Evolutionary conservation across 1,140 invertebrate species (phyloP), one percentile per base, ranked within the genome.

Genomic region (Acromyrmex charruanus): DNA sequence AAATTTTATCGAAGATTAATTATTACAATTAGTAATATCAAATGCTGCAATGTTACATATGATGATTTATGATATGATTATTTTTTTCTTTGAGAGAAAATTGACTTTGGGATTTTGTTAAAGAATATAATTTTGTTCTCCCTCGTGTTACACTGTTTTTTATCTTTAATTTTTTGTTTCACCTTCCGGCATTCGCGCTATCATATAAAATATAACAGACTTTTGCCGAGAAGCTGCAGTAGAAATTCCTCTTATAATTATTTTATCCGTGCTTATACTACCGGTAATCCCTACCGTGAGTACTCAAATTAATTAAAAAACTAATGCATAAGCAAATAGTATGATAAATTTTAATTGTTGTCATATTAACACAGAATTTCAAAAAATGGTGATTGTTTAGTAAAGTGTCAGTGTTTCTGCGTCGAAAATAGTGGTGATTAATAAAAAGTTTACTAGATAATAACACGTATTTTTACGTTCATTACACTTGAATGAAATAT

Each of bases 211-310:
- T n/a, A 77, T 51, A 39, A 65, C 5, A 77, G 10, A 39, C 21
- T 77, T 65, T 6, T 66, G 10, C 16, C 14, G 9, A 77, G 39
- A n/a, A 66, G 10, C 6, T 65, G 28, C 58, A n/a, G 59, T 44
- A 14, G 25, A 79, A 79, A 21, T 31, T 66, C 25, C 16, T 77
- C n/a, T 77, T n/a, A 49, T 65, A 77, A 77, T 77, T 63, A 44
- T 61, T 77, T 77, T 10, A 77, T 77, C 16, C 16, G n/a, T 31
- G 75, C 39, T 79, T 66, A 79, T n/a, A 65, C 31, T 65, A 51
- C 59, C 16, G 25, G 16, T 65, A 44, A 77, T 49, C 12, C 16
- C 0, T n/a, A 44, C 25, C 16, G 59, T 49, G 18, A 65, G 9
- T n/a, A n/a, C 18, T 66, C 3, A 12, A 65, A 77, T 28, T n/a